A percentile compares a stretch with the other conserved stretches of the same genome.
Conservation (phyloP, 2,888 invertebrate genomes). For the Athripsodes cinereus region DNA sequence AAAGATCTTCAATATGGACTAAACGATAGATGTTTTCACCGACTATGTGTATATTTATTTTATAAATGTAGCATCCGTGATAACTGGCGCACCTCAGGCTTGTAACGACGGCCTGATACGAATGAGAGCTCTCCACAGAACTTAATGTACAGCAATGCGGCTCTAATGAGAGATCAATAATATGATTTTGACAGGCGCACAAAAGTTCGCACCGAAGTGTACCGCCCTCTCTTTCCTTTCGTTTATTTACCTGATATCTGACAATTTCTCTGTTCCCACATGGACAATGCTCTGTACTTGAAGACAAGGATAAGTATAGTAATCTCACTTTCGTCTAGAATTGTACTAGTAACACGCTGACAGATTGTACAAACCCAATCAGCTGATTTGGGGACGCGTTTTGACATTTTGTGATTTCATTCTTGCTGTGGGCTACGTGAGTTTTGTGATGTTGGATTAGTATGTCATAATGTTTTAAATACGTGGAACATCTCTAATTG, state of each 20-base stretch:
- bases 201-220: constrained; percentile 19
- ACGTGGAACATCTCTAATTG: not conserved
- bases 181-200: constrained; percentile 31
- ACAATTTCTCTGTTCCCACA: constrained; percentile 6
- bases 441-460: not conserved
- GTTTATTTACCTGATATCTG: constrained; percentile 11
- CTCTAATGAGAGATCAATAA: constrained; percentile 47
- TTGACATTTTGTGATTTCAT: not conserved
- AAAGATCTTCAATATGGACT: constrained; percentile 18
- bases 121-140: constrained; percentile 21
- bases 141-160: constrained; percentile 55
- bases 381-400: constrained; percentile 20
- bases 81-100: constrained; percentile 17
- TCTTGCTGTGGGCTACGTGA: constrained; percentile 11
- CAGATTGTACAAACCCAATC: constrained; percentile 16
- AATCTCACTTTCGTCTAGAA: not conserved
- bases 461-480: not conserved
- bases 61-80: constrained; percentile 7
- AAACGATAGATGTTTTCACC: constrained; percentile 7
- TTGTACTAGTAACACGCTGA: constrained; percentile 12
- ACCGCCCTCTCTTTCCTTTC: constrained; percentile 16
- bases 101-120: constrained; percentile 18
- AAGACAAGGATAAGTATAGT: constrained; percentile 14
- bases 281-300: constrained; percentile 3
- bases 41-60: constrained; percentile 2